Conservation (phyloP, 2,888 invertebrate genomes). For the Bedellia somnulentella region DNA sequence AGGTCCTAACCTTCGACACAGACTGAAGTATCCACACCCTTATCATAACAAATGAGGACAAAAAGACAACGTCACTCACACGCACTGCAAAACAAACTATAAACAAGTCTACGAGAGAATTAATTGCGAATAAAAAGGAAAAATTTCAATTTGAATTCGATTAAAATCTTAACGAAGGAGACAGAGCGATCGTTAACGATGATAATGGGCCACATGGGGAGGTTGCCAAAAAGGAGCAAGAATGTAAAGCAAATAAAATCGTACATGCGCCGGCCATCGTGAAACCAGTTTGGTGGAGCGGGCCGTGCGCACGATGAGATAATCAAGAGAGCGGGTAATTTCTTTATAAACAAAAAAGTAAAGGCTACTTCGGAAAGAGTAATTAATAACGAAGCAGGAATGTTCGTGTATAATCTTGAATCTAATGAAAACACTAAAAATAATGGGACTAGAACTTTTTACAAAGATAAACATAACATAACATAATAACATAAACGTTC, state of each 20-base stretch:
- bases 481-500: too few relatives aligned
- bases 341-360: slow-evolving; percentile 34
- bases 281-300: slow-evolving; percentile 33
- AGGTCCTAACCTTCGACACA: slow-evolving; percentile 39
- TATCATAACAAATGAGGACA: slow-evolving; percentile 51
- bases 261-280: slow-evolving; percentile 31
- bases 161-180: slow-evolving; percentile 47
- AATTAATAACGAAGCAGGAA: slow-evolving; percentile 34
- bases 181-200: slow-evolving; percentile 42
- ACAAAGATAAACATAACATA: too few relatives aligned
- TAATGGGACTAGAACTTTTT: too few relatives aligned
- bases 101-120: slow-evolving; percentile 28
- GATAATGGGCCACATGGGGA: slow-evolving; percentile 36
- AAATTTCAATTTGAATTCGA: slow-evolving; percentile 38
- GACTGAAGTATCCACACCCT: slow-evolving; percentile 33
- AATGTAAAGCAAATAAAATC: slow-evolving; percentile 55
- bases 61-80: slow-evolving; percentile 28
- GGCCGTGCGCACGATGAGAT: slow-evolving; percentile 31
- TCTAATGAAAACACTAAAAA: slow-evolving; percentile 3
- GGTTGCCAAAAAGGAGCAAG: slow-evolving; percentile 56
- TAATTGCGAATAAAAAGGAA: slow-evolving; percentile 30
- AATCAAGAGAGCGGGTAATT: slow-evolving; percentile 47
- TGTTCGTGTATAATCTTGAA: not conserved
- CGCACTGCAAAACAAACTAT: slow-evolving; percentile 26
- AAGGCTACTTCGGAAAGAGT: slow-evolving; percentile 27